phyloP scores from a whole-genome alignment of 2,888 invertebrate species.

The Strigamia transsilvanica region DNA sequence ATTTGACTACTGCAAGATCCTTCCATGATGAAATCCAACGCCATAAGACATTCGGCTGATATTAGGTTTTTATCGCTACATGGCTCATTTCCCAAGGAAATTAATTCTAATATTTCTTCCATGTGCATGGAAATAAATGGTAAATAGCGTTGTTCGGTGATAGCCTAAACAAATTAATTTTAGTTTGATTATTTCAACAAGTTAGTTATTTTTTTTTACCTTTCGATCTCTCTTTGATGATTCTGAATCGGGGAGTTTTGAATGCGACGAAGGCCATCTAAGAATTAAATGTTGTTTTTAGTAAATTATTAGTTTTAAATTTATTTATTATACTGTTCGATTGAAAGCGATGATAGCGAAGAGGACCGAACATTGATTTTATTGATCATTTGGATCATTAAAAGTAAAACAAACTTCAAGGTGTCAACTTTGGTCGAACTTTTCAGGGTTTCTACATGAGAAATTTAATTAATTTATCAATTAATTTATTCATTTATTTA shows the following conservation, averaged over 20 bases:
- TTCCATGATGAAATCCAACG: conserved; percentile 37
- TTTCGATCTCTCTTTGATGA: background rate
- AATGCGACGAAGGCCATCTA: background rate
- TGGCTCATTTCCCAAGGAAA: background rate
- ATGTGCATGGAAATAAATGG: background rate
- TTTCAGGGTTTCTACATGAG: background rate
- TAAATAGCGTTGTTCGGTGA: background rate
- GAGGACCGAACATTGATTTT: conserved; percentile 53
- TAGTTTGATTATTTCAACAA: too few relatives aligned
- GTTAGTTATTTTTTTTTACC: too few relatives aligned
- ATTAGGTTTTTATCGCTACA: background rate
- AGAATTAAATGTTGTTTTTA: background rate
- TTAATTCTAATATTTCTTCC: conserved; percentile 28
- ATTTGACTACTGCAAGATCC: background rate
- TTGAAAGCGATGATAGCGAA: conserved; percentile 54
- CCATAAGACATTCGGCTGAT: background rate
- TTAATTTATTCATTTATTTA: background rate
- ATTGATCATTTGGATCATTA: conserved; percentile 54
- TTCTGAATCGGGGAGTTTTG: background rate
- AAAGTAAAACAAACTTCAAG: conserved; percentile 55
- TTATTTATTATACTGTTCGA: conserved; percentile 50
- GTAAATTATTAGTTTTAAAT: background rate
- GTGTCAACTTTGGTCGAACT: conserved; percentile 53
- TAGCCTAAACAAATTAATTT: background rate
- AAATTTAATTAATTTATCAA: background rate